These are phyloP conservation scores for Eucera pruinosa DNA, from an alignment of 2,888 invertebrate genomes.

Conservation along the genomic window DNA sequence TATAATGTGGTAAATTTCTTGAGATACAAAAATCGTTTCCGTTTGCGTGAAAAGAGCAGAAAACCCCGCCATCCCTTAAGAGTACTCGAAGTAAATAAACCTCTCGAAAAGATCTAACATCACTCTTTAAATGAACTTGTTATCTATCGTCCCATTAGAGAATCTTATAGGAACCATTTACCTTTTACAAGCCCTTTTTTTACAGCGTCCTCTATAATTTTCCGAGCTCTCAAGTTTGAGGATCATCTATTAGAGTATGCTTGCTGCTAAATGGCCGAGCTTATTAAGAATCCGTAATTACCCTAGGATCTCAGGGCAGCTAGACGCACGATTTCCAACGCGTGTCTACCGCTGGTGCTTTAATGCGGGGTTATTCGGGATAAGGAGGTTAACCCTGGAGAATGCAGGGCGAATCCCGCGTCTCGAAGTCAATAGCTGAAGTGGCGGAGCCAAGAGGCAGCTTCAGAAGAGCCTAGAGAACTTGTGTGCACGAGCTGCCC, in stretches of 20 bases:
- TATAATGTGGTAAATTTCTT: too few species aligned
- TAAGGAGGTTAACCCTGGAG: constrained; percentile 64
- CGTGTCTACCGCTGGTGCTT: constrained; percentile 48
- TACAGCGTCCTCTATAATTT: not conserved
- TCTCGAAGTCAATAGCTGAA: constrained; percentile 64
- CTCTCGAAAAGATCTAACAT: not conserved
- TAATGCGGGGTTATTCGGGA: constrained; percentile 57
- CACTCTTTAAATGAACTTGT: not conserved
- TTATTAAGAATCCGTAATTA: constrained; percentile 67
- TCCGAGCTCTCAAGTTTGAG: not conserved
- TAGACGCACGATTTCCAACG: constrained; percentile 56
- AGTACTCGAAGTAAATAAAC: too few species aligned
- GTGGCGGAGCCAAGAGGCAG: constrained; percentile 43
- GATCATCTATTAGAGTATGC: constrained; percentile 19
- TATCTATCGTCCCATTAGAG: not conserved
- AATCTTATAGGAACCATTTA: too few species aligned
- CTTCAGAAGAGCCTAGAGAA: constrained; percentile 42
- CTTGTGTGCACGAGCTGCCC: constrained; percentile 47
- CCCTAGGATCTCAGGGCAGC: constrained; percentile 42
- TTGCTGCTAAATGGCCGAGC: constrained; percentile 19
- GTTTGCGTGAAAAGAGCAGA: too few species aligned
- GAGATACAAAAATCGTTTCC: too few species aligned
- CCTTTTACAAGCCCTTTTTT: too few species aligned
- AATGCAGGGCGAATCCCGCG: constrained; percentile 56
- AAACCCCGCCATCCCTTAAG: too few species aligned